Base-by-base conservation (phyloP, 2,888 invertebrate species). In the Xestobium rufovillosum region DNA sequence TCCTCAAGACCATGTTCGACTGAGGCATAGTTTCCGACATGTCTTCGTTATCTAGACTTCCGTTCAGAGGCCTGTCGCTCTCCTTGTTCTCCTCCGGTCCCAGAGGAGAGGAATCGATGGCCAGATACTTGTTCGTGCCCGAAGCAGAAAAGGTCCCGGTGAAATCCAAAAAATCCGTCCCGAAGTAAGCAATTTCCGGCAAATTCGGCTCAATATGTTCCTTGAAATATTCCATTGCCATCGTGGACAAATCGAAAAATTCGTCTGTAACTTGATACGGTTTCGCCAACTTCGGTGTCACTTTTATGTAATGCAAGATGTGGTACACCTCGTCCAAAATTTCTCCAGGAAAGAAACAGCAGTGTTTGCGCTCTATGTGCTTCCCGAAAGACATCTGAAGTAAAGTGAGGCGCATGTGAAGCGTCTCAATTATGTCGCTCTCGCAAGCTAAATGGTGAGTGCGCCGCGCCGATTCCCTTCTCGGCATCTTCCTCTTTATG, bases 141-240 rank as follows among this genome's bases (percentile, higher is more conserved):
- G 73, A 69, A 14, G 74, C 76, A 49, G 78, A 73, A 64, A 80
- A 80, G 36, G 76, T 77, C 47, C 76, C 76, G 36, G 80, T 76
- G 48, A 83, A 78, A 60, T 86, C 84, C 56, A 85, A 76, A 65
- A 87, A 87, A 61, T 88, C 86, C 33, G 86, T 79, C 50, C 83
- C 83, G 63, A 89, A 88, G 62, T 86, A 89, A 31, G 85, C 84
- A 47, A 90, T 85, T 66, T 89, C 88, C 23, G 90, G 90, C 56
- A 90, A 71, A 49, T 80, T 80, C 4, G 91, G 88, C 63, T 91
- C 91, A 60, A 94, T 88, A 55, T 85, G 82, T 64, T 94, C 92
- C 63, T 91, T 91, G 66, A 94, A 94, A 66, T 92, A 92, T 67
- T 94, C 94, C 92, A 94, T 92, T 19, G 94, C 94, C 94, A 94